Evolutionary conservation across 2,113 vertebrate genomes (phyloP), one percentile per base, ranked within the genome.

Genomic region (Gila orcuttii): DNA sequence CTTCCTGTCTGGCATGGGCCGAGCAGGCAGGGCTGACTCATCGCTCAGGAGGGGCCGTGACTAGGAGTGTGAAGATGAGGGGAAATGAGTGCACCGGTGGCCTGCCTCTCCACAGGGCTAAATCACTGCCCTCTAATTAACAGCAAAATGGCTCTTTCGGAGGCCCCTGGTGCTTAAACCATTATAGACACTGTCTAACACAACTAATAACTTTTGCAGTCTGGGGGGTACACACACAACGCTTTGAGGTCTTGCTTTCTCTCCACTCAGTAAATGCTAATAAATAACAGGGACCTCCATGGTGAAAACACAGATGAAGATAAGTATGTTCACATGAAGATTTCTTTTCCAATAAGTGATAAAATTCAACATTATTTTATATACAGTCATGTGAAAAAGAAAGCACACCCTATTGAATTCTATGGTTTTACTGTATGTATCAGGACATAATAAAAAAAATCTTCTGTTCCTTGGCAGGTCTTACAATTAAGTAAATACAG

Each of bases 41-140:
- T 89, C 88, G 86, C 75, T 90, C 85, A 89, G 91, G 89, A 92
- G 91, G 81, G 89, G 89, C 87, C 42, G 86, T 92, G 90, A 91
- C 89, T 92, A 88, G 79, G 88, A 92, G 90, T 92, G 93, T 92
- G 89, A 93, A 92, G 93, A 92, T 82, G 73, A 89, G 84, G 89
- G 93, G 94, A 94, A 92, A 90, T 93, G 92, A 94, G 91, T 90
- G 93, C 92, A 94, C 88, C 90, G 91, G 91, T 92, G 92, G 89
- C 88, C 86, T 68, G 71, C 88, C 78, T 85, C 90, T 90, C 89
- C 87, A 82, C 79, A 81, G 89, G 90, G 88, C 91, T 87, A 92
- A 92, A 92, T 92, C 90, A 71, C 86, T 93, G 90, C 89, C 91
- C 86, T 25, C 89, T 92, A 92, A 93, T 92, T 91, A 92, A 90